Evolutionary conservation across 2,113 vertebrate species (phyloP).

Genomic region (Crotophaga sulcirostris): DNA sequence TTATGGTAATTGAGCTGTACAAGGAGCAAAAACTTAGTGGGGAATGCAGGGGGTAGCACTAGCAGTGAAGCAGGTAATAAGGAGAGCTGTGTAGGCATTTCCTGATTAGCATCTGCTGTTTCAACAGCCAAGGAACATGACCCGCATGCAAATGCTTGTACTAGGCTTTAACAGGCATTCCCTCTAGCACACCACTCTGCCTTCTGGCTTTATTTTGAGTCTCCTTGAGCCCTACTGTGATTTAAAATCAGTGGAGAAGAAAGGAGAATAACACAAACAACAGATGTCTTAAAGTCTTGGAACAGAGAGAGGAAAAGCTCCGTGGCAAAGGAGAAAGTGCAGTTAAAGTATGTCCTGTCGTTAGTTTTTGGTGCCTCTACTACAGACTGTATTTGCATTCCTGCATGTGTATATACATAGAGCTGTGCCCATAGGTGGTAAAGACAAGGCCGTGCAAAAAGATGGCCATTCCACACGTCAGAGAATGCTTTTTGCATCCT

Average conservation of each 20-base stretch:
- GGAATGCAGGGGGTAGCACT: not conserved
- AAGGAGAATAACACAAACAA: slow-evolving; percentile 31
- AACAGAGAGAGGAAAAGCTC: not conserved
- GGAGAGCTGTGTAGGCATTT: slow-evolving; percentile 6
- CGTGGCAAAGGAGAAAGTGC: not conserved
- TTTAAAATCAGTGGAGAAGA: slow-evolving; percentile 38
- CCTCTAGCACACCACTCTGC: not conserved
- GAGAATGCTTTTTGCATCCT: not conserved
- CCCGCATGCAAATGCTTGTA: not conserved
- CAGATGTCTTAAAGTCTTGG: slow-evolving; percentile 12
- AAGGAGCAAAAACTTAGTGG: slow-evolving; percentile 13
- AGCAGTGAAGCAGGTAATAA: slow-evolving; percentile 27
- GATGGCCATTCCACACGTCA: not conserved
- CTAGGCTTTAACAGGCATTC: slow-evolving; percentile 7
- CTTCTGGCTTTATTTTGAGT: slow-evolving; percentile 37
- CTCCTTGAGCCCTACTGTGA: slow-evolving; percentile 24
- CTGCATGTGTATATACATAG: not conserved
- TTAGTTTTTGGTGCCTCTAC: not conserved
- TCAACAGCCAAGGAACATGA: slow-evolving; percentile 23
- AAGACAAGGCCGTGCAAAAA: not conserved
- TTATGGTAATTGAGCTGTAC: slow-evolving; percentile 36
- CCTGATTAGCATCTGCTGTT: slow-evolving; percentile 52
- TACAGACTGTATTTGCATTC: not conserved
- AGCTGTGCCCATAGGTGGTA: not conserved
- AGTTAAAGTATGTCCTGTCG: not conserved